Evolutionary conservation across 2,797 vertebrate genomes (phyloP).

Genomic region (Octomys mimax): DNA sequence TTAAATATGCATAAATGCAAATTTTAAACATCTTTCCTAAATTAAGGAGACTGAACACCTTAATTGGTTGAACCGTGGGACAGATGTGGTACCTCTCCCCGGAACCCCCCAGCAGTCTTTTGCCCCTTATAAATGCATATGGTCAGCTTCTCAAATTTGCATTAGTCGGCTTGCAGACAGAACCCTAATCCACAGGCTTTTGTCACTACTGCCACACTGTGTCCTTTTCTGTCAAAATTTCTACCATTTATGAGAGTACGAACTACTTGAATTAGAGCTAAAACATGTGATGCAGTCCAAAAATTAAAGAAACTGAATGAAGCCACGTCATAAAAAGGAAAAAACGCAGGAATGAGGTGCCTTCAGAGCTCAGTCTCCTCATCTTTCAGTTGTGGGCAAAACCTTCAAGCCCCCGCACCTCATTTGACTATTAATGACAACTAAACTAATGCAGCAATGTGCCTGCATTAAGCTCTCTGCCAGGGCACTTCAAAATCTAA

Average conservation of each 20-base stretch:
- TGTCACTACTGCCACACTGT: neutral
- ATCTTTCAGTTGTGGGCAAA: neutral
- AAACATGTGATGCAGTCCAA: neutral
- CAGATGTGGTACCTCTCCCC: neutral
- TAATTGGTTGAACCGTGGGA: neutral
- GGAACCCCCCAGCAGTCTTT: neutral
- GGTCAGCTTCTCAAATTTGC: neutral
- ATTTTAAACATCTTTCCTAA: neutral
- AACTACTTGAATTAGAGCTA: neutral
- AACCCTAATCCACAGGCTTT: neutral
- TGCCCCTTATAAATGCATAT: neutral
- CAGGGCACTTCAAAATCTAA: constrained; percentile 24
- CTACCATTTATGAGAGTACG: neutral
- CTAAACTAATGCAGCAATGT: neutral
- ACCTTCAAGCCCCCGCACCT: neutral
- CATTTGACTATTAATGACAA: neutral
- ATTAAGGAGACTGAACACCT: neutral
- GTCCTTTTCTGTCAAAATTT: neutral
- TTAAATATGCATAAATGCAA: neutral
- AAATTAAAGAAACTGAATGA: constrained; percentile 12
- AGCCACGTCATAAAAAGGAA: neutral
- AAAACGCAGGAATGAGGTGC: neutral
- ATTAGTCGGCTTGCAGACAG: neutral
- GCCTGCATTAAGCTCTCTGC: neutral
- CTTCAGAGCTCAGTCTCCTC: neutral